Base-by-base conservation (phyloP, 1,140 invertebrate genomes). In the Ruditapes philippinarum region DNA sequence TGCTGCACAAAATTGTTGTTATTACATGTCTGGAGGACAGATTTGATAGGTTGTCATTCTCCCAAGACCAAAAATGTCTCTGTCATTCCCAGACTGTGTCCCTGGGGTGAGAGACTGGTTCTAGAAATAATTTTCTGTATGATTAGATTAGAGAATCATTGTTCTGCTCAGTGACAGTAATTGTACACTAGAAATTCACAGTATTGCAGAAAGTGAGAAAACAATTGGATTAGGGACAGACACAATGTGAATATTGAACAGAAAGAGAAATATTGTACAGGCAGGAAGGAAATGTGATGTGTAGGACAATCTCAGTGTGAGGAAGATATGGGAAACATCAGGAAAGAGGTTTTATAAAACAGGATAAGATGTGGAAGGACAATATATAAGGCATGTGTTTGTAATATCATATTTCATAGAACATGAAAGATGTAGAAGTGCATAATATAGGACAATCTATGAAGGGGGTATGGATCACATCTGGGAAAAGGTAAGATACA, bases 121-220 rank as follows among this genome's bases (percentile, higher is more conserved):
- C 28, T 33, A 28, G n/a, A 33, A 3, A 28, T 78, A 51, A 78
- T 78, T 78, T 78, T 78, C 74, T 78, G 74, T 11, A 33, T 78
- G 22, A 78, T 78, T 78, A 36, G 74, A 78, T 78, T 78, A 78
- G 74, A 78, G 74, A 70, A 70, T 14, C 65, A 70, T 70, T 38
- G 25, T 40, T 78, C 22, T 78, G 45, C n/a, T 19, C 74, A 51
- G 74, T 78, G 74, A 78, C 74, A 78, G 28, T 54, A 51, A 78
- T 54, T 78, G 17, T 22, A 54, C 45, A 49, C 31, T 76, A 25
- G 45, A 4, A 51, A 78, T 78, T 78, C 45, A 54, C 42, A 54
- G 12, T 49, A n/a, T 38, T 78, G 45, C 74, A 19, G 74, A 78
- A 78, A 28, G 49, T 78, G 74, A 78, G 74, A 78, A 78, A 78